Conservation (phyloP, 2,797 vertebrate genomes). For the Sorex maritimensis region DNA sequence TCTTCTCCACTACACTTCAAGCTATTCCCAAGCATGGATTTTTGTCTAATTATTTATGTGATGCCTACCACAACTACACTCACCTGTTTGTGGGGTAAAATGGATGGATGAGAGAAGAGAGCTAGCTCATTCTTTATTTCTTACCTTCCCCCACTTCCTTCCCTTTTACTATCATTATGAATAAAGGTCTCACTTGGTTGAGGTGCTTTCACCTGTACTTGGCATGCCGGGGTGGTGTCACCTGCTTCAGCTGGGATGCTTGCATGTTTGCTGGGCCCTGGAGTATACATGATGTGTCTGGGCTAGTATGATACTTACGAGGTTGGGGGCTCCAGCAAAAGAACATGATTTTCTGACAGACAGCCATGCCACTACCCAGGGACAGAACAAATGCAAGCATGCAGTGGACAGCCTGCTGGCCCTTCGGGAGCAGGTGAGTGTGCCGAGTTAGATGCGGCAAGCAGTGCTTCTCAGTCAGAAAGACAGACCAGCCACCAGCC, state of each 20-base stretch:
- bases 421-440: conserved; percentile 61
- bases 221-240: too few species aligned
- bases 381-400: conserved; percentile 36
- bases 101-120: background rate
- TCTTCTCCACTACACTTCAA: background rate
- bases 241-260: too few species aligned
- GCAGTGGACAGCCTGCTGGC: background rate
- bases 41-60: conserved; percentile 43
- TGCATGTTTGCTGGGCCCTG: too few species aligned
- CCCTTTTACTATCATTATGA: too few species aligned
- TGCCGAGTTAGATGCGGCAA: background rate
- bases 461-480: conserved; percentile 16
- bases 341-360: conserved; percentile 13
- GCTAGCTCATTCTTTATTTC: background rate
- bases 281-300: too few species aligned
- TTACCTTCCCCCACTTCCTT: too few species aligned
- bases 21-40: background rate
- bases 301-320: background rate
- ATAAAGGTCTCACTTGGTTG: too few species aligned
- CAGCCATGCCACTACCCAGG: background rate
- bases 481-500: conserved; percentile 32
- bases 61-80: background rate
- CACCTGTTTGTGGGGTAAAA: background rate
- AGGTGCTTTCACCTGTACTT: too few species aligned
- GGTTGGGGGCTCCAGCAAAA: background rate